Conservation (phyloP, 2,113 vertebrate species). For the Entomyzon cyanotis region DNA sequence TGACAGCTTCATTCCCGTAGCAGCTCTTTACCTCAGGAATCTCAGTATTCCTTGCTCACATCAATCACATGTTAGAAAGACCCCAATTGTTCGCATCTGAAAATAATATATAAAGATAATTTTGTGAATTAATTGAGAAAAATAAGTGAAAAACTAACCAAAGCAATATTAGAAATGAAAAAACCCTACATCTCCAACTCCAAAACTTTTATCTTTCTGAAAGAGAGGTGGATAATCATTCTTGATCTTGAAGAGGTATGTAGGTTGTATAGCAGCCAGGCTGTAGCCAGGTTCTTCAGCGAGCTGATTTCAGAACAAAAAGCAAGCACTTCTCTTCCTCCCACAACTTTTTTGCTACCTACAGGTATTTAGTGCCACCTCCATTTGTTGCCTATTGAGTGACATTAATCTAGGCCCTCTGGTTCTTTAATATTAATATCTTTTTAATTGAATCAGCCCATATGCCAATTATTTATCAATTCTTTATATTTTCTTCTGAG, state of each 20-base stretch:
- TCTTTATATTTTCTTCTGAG: neutral
- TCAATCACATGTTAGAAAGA: neutral
- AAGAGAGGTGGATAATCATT: neutral
- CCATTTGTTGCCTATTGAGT: neutral
- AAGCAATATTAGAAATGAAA: neutral
- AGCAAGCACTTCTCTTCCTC: neutral
- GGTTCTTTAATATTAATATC: neutral
- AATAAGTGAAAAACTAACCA: neutral
- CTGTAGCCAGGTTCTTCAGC: neutral
- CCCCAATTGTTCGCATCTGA: neutral
- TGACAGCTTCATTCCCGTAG: neutral
- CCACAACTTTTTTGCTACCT: neutral
- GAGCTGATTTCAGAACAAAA: constrained; percentile 7
- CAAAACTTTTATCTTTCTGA: neutral
- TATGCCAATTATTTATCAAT: constrained; percentile 23
- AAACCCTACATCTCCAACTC: neutral
- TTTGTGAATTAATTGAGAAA: neutral
- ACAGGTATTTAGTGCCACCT: neutral
- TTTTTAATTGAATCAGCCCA: neutral
- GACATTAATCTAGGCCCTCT: neutral
- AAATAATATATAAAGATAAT: neutral
- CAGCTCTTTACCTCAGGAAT: neutral
- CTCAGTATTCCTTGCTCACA: neutral
- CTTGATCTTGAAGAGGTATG: neutral
- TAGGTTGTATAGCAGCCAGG: neutral